phyloP scores from a whole-genome alignment of 2,797 vertebrate species.

The Acrossocheilus fasciatus region DNA sequence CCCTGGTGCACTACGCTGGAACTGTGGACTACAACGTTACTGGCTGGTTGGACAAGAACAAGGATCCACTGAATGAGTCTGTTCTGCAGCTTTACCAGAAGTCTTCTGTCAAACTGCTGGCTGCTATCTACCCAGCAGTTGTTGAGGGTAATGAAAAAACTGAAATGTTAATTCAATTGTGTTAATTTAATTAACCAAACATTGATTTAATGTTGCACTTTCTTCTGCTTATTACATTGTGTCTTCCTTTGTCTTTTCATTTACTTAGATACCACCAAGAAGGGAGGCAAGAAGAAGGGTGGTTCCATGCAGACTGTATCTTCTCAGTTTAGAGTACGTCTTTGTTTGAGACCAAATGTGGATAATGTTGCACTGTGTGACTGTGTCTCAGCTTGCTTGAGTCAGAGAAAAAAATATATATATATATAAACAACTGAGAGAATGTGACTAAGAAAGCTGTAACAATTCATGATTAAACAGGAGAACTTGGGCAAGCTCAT shows the following conservation, averaged over 20 bases:
- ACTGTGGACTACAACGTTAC: slow-evolving; percentile 89
- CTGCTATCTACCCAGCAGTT: slow-evolving; percentile 76
- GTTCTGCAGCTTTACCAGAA: slow-evolving; percentile 87
- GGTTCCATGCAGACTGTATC: too few species aligned
- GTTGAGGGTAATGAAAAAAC: slow-evolving; percentile 71
- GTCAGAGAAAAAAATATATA: too few species aligned
- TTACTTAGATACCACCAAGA: too few species aligned
- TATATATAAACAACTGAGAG: too few species aligned
- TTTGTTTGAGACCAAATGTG: too few species aligned
- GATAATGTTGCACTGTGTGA: too few species aligned
- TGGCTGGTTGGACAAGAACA: slow-evolving; percentile 94
- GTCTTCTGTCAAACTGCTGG: slow-evolving; percentile 80
- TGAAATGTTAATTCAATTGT: background rate
- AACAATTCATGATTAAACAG: slow-evolving; percentile 63
- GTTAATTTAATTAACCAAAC: background rate
- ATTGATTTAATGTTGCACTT: background rate
- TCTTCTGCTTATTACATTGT: too few species aligned
- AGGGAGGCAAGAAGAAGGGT: too few species aligned
- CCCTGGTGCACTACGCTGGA: slow-evolving; percentile 87
- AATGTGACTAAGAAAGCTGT: too few species aligned
- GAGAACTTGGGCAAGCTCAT: slow-evolving; percentile 92
- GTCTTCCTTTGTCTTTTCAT: too few species aligned
- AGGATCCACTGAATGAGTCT: slow-evolving; percentile 91
- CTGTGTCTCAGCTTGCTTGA: too few species aligned
- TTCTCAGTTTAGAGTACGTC: too few species aligned